Conservation (phyloP, 1,140 invertebrate species). For the Neodiprion virginianus region DNA sequence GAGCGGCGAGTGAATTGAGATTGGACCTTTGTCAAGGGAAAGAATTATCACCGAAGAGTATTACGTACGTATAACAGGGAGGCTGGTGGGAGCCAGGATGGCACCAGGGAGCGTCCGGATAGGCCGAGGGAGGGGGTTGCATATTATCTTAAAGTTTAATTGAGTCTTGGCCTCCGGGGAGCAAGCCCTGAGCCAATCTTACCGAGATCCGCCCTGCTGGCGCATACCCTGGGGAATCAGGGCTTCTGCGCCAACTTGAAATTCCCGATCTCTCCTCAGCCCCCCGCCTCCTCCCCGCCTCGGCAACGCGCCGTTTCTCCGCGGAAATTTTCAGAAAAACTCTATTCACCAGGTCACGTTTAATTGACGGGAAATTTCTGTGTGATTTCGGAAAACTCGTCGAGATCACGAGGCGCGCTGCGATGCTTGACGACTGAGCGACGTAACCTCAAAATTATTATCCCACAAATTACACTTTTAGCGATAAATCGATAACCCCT, state of each 20-base stretch:
- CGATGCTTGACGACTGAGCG: constrained; percentile 23
- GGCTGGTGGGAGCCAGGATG: constrained; percentile 17
- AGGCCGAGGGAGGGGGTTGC: constrained; percentile 53
- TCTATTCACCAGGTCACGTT: constrained; percentile 12
- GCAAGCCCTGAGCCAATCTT: constrained; percentile 63
- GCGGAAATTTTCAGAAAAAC: constrained; percentile 21
- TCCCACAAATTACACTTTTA: too few relatives aligned
- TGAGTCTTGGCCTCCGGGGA: constrained; percentile 67
- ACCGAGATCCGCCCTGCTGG: constrained; percentile 36
- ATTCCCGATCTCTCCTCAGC: constrained; percentile 25
- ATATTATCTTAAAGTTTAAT: constrained; percentile 77
- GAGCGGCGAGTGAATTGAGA: neutral
- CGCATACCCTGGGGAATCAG: constrained; percentile 37
- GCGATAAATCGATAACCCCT: too few relatives aligned
- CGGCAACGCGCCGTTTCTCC: constrained; percentile 24
- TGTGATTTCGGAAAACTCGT: neutral
- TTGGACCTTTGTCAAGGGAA: too few relatives aligned
- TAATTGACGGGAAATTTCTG: constrained; percentile 3
- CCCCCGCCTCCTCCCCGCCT: constrained; percentile 4
- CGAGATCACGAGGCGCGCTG: constrained; percentile 23
- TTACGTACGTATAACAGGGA: constrained; percentile 12
- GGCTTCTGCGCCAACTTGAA: constrained; percentile 28
- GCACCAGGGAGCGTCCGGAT: constrained; percentile 15
- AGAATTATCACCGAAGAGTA: neutral
- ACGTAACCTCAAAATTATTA: too few relatives aligned